Percentiles rank a stretch among this genome's conserved stretches.
Evolutionary conservation across 2,113 vertebrate species (phyloP).

Genomic region (Salminus brasiliensis): DNA sequence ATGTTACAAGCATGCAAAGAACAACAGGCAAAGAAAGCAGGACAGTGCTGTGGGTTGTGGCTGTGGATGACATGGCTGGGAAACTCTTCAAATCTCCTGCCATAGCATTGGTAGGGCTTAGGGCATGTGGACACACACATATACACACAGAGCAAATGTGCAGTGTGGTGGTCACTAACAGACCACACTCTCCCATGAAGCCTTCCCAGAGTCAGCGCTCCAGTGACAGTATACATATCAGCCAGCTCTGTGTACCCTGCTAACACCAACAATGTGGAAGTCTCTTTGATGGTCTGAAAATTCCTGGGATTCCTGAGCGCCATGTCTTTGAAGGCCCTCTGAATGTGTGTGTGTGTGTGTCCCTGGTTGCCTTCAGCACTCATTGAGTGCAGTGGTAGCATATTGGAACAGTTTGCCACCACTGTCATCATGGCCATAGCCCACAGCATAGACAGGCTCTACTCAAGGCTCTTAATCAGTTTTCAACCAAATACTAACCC

Average conservation of each 20-base stretch:
- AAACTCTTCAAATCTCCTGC: not conserved
- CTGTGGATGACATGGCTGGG: not conserved
- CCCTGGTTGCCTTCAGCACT: not conserved
- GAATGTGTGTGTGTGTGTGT: not conserved
- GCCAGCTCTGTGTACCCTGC: slow-evolving; percentile 54
- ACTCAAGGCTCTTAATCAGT: not conserved
- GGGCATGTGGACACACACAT: not conserved
- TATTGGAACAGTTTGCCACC: not conserved
- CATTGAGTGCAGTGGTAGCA: not conserved
- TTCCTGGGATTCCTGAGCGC: slow-evolving; percentile 61
- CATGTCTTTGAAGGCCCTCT: slow-evolving; percentile 2
- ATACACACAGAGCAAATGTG: slow-evolving; percentile 50
- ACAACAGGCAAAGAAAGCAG: not conserved
- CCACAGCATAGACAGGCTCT: not conserved
- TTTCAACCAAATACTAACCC: not conserved
- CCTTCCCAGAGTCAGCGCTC: slow-evolving; percentile 7
- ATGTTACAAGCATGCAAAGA: slow-evolving; percentile 56
- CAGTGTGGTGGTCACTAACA: slow-evolving; percentile 35
- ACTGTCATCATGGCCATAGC: not conserved
- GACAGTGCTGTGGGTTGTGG: not conserved
- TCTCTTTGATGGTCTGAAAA: slow-evolving; percentile 57
- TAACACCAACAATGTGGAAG: slow-evolving; percentile 49
- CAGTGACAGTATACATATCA: slow-evolving; percentile 52
- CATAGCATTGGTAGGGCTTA: not conserved
- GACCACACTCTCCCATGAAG: slow-evolving; percentile 31